Percentiles rank a stretch among this genome's conserved stretches.
These are phyloP conservation scores for Ornithoptera priamus DNA, from an alignment of 2,888 invertebrate genomes.

Conservation along the genomic window DNA sequence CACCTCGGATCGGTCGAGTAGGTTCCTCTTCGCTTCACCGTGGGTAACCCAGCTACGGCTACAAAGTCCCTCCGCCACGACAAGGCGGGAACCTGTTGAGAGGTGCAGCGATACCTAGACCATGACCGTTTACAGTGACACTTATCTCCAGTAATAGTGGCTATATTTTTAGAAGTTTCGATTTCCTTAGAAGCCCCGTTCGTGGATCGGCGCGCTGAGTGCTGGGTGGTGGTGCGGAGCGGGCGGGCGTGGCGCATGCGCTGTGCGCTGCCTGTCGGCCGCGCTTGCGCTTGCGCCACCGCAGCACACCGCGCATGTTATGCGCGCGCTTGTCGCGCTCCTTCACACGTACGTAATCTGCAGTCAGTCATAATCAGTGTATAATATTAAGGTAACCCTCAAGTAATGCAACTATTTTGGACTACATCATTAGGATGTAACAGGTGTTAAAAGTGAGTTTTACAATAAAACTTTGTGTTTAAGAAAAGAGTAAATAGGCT, in stretches of 20 bases:
- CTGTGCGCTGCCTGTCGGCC: constrained; percentile 55
- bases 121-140: not conserved
- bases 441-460: too few species aligned
- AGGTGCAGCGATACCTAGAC: too few species aligned
- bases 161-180: not conserved
- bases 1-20: too few species aligned
- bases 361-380: not conserved
- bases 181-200: constrained; percentile 45
- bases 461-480: too few species aligned
- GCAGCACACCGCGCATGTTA: constrained; percentile 37
- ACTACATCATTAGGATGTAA: too few species aligned
- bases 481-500: too few species aligned
- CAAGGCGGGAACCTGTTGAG: too few species aligned
- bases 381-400: too few species aligned
- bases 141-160: not conserved
- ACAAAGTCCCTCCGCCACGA: too few species aligned
- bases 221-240: constrained; percentile 75
- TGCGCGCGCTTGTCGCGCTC: constrained; percentile 52
- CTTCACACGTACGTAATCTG: constrained; percentile 55
- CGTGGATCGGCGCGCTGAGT: constrained; percentile 53
- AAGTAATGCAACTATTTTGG: too few species aligned
- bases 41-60: too few species aligned
- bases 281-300: constrained; percentile 52
- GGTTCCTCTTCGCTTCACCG: too few species aligned
- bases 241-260: constrained; percentile 60